Conservation (phyloP, 1,140 invertebrate species). For the Teleogryllus occipitalis region DNA sequence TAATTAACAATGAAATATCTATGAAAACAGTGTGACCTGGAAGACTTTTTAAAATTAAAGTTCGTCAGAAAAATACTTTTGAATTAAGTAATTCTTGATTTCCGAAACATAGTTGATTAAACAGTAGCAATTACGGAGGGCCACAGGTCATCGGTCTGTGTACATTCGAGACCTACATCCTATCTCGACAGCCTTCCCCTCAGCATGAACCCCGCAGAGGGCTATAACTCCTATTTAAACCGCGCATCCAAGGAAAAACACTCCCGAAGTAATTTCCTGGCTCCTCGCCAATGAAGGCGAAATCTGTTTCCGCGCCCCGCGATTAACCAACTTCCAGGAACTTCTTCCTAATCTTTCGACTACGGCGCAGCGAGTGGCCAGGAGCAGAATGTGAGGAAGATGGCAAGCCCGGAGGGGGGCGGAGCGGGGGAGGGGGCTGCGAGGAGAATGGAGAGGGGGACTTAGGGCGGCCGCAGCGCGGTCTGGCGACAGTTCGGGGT, state of each 20-base stretch:
- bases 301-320: neutral
- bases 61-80: too few relatives aligned
- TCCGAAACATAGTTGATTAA: too few relatives aligned
- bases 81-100: too few relatives aligned
- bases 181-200: too few relatives aligned
- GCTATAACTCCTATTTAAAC: neutral
- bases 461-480: too few relatives aligned
- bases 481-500: neutral
- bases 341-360: neutral
- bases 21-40: too few relatives aligned
- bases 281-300: too few relatives aligned
- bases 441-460: neutral
- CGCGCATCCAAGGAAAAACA: neutral
- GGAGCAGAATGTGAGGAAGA: neutral
- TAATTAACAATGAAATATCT: too few relatives aligned
- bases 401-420: neutral
- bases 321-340: neutral
- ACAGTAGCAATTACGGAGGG: too few relatives aligned
- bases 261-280: neutral
- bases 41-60: too few relatives aligned
- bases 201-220: neutral
- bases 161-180: too few relatives aligned
- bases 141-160: too few relatives aligned
- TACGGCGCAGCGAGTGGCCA: neutral
- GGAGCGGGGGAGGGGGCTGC: neutral